Conservation (phyloP, 1,140 invertebrate species). For the Leptinotarsa lineolata region DNA sequence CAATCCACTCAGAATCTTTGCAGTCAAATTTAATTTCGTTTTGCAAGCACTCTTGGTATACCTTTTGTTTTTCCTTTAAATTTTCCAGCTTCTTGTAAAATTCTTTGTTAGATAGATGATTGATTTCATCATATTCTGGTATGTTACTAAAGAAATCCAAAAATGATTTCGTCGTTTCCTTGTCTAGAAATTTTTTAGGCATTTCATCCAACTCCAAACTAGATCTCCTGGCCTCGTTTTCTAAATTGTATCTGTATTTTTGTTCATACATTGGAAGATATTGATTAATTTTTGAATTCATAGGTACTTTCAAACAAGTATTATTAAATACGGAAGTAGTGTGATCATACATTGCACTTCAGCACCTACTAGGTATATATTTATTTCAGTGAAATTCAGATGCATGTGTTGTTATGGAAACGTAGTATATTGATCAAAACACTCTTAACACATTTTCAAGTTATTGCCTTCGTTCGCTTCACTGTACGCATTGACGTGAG, state of each 20-base stretch:
- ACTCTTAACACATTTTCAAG: too few species aligned
- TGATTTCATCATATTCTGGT: conserved; percentile 70
- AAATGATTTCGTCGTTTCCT: conserved; percentile 57
- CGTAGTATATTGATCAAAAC: conserved; percentile 15
- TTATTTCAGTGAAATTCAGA: conserved; percentile 1
- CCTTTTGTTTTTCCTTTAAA: conserved; percentile 67
- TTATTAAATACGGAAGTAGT: conserved; percentile 62
- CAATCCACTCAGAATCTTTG: conserved; percentile 47
- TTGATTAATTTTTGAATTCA: conserved; percentile 67
- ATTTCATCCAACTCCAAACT: conserved; percentile 39
- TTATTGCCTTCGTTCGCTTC: too few species aligned
- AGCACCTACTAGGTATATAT: background rate
- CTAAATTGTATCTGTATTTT: conserved; percentile 53
- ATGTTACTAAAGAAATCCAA: conserved; percentile 70
- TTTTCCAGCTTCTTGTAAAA: conserved; percentile 68
- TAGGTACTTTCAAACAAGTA: conserved; percentile 68
- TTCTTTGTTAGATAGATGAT: conserved; percentile 69
- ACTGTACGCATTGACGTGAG: too few species aligned
- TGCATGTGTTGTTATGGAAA: conserved; percentile 11
- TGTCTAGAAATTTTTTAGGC: conserved; percentile 35
- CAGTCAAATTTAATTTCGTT: conserved; percentile 58
- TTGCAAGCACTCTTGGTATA: conserved; percentile 61
- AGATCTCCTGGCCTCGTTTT: conserved; percentile 50
- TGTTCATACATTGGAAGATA: conserved; percentile 69
- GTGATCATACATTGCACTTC: conserved; percentile 52